Percentiles rank a stretch among this genome's conserved stretches.
phyloP scores from a whole-genome alignment of 2,113 vertebrate genomes.

The Leptosomus discolor region DNA sequence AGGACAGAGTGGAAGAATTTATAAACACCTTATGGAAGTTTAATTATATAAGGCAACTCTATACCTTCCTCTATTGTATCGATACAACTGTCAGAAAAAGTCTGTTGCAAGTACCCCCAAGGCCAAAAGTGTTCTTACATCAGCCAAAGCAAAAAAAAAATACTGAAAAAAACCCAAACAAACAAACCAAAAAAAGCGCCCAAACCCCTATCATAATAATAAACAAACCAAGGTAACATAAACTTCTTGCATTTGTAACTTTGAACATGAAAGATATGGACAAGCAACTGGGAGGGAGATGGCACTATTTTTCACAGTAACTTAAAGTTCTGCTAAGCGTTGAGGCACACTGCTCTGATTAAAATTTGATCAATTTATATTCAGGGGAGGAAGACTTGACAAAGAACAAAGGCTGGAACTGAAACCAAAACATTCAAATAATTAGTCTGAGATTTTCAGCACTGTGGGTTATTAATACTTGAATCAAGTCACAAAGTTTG shows the following conservation, averaged over 20 bases:
- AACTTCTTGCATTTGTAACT: background rate
- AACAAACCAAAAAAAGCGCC: background rate
- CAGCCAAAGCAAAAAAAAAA: background rate
- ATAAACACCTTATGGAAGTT: background rate
- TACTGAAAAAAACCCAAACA: background rate
- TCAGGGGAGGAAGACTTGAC: background rate
- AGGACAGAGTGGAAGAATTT: background rate
- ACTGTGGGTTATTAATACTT: background rate
- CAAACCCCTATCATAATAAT: background rate
- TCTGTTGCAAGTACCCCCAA: background rate
- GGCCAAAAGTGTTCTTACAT: background rate
- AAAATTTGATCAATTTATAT: background rate
- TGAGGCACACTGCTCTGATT: background rate
- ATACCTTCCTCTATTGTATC: background rate
- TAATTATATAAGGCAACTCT: background rate
- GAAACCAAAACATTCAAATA: background rate
- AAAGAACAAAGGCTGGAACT: background rate
- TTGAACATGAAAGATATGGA: background rate
- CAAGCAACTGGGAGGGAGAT: accelerated
- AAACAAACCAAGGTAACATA: background rate
- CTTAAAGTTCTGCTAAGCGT: background rate
- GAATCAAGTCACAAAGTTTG: background rate
- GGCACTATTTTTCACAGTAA: background rate
- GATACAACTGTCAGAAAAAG: background rate
- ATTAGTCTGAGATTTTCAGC: background rate